Percentiles rank a stretch among this genome's conserved stretches.
Conservation (phyloP, 2,113 vertebrate genomes). For the Chaetops frenatus region DNA sequence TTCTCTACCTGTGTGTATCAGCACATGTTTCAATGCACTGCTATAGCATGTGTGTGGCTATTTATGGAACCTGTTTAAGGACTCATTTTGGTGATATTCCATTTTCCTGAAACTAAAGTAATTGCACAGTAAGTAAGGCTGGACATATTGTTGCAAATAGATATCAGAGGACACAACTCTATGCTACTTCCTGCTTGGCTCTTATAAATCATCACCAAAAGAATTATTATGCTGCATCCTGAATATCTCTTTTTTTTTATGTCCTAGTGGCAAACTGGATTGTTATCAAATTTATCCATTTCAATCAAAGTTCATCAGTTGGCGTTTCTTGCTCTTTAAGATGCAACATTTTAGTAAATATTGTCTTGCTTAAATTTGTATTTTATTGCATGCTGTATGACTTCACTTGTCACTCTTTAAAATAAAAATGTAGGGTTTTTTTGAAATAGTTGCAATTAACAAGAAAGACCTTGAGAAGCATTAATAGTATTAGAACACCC, state of each 20-base stretch:
- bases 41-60: not conserved
- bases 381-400: not conserved
- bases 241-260: not conserved
- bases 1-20: not conserved
- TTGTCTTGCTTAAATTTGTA: not conserved
- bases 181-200: not conserved
- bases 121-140: not conserved
- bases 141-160: not conserved
- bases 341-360: not conserved
- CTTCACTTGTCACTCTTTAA: not conserved
- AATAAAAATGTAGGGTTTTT: not conserved
- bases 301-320: not conserved
- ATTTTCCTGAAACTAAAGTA: not conserved
- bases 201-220: not conserved
- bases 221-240: not conserved
- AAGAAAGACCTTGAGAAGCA: not conserved
- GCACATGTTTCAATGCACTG: not conserved
- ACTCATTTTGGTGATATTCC: not conserved
- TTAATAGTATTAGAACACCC: not conserved
- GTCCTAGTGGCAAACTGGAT: not conserved
- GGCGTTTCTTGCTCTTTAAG: not conserved
- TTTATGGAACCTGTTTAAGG: not conserved
- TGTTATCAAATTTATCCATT: not conserved
- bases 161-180: not conserved
- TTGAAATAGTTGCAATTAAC: not conserved